phyloP scores from a whole-genome alignment of 2,113 vertebrate species.

The Shinisaurus crocodilurus region DNA sequence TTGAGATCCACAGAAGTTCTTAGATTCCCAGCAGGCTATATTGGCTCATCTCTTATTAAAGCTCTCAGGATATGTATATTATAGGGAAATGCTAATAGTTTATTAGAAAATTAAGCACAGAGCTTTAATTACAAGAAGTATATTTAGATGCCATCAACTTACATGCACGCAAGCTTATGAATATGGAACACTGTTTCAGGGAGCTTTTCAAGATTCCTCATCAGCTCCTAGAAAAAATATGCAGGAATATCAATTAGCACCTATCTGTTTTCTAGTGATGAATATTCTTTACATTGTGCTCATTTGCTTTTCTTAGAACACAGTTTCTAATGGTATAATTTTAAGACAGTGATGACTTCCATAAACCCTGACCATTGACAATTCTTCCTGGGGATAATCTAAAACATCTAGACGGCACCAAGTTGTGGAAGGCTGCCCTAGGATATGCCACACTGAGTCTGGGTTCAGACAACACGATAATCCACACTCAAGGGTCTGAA shows the following conservation, averaged over 20 bases:
- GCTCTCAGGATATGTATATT: neutral
- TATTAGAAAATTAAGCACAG: constrained; percentile 19
- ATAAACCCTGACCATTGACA: no score
- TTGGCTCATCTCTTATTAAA: neutral
- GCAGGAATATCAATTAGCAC: constrained; percentile 72
- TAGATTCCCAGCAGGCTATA: neutral
- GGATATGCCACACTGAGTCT: neutral
- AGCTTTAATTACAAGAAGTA: constrained; percentile 57
- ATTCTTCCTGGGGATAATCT: no score
- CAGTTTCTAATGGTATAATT: constrained; percentile 8
- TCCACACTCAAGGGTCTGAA: no score
- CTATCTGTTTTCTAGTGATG: constrained; percentile 64
- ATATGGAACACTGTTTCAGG: constrained; percentile 62
- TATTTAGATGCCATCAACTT: constrained; percentile 56
- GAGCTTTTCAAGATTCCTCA: constrained; percentile 65
- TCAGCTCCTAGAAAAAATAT: constrained; percentile 69
- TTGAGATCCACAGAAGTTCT: neutral
- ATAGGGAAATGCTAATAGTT: rapidly evolving
- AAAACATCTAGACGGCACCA: no score
- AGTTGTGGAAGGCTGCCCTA: no score
- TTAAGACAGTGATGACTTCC: neutral
- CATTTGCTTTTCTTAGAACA: constrained; percentile 41
- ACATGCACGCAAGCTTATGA: constrained; percentile 65
- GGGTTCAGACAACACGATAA: no score
- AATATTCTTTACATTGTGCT: constrained; percentile 60